A percentile compares a stretch with the other conserved stretches of the same genome.
These are phyloP conservation scores for Halictus ligatus DNA, from an alignment of 2,888 invertebrate genomes.

Conservation along the genomic window DNA sequence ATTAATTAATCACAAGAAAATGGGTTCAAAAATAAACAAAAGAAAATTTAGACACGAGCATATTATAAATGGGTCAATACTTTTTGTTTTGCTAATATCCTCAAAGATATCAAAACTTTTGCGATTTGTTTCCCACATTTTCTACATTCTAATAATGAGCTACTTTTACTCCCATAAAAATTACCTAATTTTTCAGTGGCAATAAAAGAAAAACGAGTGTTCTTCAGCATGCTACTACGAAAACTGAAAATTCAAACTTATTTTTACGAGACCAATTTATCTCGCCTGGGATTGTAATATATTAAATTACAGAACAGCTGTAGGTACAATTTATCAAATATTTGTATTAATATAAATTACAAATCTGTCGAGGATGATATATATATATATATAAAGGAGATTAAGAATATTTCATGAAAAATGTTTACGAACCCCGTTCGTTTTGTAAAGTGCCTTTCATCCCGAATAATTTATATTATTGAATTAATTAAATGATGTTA, in stretches of 20 bases:
- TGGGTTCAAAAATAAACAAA: background rate
- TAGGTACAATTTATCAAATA: background rate
- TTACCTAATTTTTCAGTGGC: background rate
- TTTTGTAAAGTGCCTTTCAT: background rate
- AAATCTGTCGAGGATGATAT: background rate
- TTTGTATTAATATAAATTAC: background rate
- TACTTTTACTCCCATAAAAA: background rate
- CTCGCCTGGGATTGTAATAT: background rate
- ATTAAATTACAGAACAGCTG: background rate
- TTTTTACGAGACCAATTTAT: background rate
- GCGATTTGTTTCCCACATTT: background rate
- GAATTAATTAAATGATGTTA: constrained; percentile 14
- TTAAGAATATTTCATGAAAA: background rate
- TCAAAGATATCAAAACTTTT: background rate
- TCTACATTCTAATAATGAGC: background rate
- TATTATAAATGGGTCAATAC: background rate
- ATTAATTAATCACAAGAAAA: background rate
- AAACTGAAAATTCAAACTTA: background rate
- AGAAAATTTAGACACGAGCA: background rate
- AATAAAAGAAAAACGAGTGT: background rate
- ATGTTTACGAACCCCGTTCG: background rate
- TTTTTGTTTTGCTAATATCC: too few relatives aligned
- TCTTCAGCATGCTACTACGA: too few relatives aligned
- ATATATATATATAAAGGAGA: background rate
- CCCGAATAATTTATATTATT: background rate